Percentiles rank a stretch among this genome's conserved stretches.
Evolutionary conservation across 2,113 vertebrate genomes (phyloP).

Genomic region (Saccopteryx leptura): DNA sequence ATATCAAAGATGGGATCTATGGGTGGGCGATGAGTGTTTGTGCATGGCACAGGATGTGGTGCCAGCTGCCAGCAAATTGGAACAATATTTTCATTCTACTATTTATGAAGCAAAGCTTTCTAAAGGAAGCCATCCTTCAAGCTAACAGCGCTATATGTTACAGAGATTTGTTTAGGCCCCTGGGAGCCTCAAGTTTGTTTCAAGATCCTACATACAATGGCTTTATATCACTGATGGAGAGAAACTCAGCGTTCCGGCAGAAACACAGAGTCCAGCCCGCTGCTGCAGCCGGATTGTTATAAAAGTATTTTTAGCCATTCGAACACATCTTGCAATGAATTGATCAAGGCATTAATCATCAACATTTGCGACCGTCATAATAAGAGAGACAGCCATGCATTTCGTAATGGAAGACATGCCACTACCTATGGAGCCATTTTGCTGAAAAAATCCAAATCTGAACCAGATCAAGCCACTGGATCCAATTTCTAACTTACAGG

Average conservation of each 20-base stretch:
- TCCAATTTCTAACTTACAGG: not conserved
- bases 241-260: not conserved
- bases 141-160: constrained; percentile 57
- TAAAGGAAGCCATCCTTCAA: constrained; percentile 74
- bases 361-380: not conserved
- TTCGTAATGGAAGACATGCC: not conserved
- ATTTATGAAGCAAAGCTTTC: constrained; percentile 73
- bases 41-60: constrained; percentile 65
- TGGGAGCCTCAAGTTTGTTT: constrained; percentile 59
- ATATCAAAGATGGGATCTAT: constrained; percentile 77
- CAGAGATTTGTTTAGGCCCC: constrained; percentile 51
- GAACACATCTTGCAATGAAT: not conserved
- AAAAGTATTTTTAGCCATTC: not conserved
- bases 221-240: not conserved
- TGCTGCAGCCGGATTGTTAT: not conserved
- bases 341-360: not conserved
- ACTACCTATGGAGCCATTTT: not conserved
- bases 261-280: not conserved
- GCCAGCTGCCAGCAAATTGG: constrained; percentile 81
- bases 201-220: not conserved
- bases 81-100: constrained; percentile 77
- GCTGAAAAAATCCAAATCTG: not conserved
- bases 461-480: not conserved
- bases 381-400: not conserved
- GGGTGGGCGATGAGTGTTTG: constrained; percentile 81